Evolutionary conservation across 2,888 invertebrate species (phyloP), one percentile per base, ranked within the genome.

Genomic region (Drosophila pseudotakahashii): DNA sequence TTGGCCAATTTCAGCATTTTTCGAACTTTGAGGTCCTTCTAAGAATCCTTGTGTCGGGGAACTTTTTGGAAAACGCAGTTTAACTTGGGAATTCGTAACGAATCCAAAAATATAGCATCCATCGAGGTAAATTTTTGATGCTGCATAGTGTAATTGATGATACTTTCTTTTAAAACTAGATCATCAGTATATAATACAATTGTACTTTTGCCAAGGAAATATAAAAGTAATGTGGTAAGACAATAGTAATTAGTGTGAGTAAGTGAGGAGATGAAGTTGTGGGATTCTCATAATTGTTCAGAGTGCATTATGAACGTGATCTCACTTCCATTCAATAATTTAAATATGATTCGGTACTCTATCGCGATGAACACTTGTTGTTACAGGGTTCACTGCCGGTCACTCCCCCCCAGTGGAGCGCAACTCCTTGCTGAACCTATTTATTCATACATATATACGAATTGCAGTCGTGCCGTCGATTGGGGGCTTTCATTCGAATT

Each of bases 401-500:
- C 37, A 53, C n/a, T 19, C 19, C 19, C 19, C 11, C 19, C 6
- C 11, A 34, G 26, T 34, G 14, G 32, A 39, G 37, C 11, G 30
- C 34, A 10, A 13, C 30, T 67, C 32, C 52, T 32, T 16, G 32
- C 13, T 13, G 16, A 19, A 14, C n/a, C 16, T 23, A 16, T 53
- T 36, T 11, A 10, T 9, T 1, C 32, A 32, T 11, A 34, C 32
- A 34, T 34, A 10, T 10, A 19, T 9, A 57, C 16, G 13, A 48
- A 14, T 50, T 26, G 13, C 16, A 41, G 32, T n/a, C 11, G 7
- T 10, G 32, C 19, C 52, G 30, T 10, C 41, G 9, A 39, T 32
- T 30, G 26, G 39, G 45, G 16, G 37, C 34, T 60, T 55, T 63
- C 60, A 23, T 26, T n/a, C 23, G 37, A 50, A 32, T 41, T 16